Evolutionary conservation across 1,140 invertebrate species (phyloP).

Genomic region (Leptopilina boulardi): DNA sequence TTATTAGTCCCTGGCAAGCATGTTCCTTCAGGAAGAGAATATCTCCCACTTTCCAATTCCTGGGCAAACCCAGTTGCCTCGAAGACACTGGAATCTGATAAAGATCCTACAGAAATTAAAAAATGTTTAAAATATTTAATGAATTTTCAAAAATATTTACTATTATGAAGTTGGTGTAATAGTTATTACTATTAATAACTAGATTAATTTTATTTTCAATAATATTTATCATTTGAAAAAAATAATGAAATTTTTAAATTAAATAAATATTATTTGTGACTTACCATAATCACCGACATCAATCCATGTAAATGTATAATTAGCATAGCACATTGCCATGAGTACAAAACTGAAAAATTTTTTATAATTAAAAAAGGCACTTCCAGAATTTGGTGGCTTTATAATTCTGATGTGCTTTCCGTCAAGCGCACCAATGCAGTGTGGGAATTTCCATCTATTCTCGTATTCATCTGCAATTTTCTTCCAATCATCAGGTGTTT

Average conservation of each 20-base stretch:
- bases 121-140: too few relatives aligned
- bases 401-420: slow-evolving; percentile 75
- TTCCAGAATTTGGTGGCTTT: slow-evolving; percentile 67
- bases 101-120: too few relatives aligned
- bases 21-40: background rate
- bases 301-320: slow-evolving; percentile 74
- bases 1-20: background rate
- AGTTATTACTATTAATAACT: too few relatives aligned
- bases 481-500: slow-evolving; percentile 9
- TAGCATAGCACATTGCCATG: slow-evolving; percentile 47
- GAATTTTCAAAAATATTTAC: too few relatives aligned
- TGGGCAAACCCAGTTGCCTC: background rate
- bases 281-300: slow-evolving; percentile 71
- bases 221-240: too few relatives aligned
- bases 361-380: slow-evolving; percentile 77
- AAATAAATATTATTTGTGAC: too few relatives aligned
- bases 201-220: too few relatives aligned
- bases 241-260: slow-evolving; percentile 40
- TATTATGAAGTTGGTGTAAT: too few relatives aligned
- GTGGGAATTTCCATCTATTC: slow-evolving; percentile 62
- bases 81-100: background rate
- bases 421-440: slow-evolving; percentile 72
- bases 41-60: background rate
- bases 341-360: slow-evolving; percentile 75
- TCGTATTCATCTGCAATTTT: slow-evolving; percentile 14